Evolutionary conservation across 1,140 invertebrate species (phyloP), one percentile per base, ranked within the genome.

Genomic region (Littorina saxatilis): DNA sequence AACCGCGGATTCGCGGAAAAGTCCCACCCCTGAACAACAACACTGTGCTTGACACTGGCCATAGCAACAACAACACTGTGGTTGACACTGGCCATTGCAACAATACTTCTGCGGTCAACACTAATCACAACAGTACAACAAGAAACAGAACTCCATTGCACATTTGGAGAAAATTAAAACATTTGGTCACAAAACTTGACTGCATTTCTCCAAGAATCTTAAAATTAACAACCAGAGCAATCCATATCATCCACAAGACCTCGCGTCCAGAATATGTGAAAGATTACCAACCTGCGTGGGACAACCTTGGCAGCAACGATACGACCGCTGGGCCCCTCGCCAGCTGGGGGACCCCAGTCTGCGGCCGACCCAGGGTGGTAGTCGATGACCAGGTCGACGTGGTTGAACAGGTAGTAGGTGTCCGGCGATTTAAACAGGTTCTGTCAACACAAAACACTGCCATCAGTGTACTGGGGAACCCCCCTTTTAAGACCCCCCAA

Each of bases 331-430:
- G 95, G 95, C 20, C 95, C 95, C 4, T 88, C 87, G 2, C 89
- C 84, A 20, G 76, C 94, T n/a, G n/a, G n/a, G 93, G 90, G 97
- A 32, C 96, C 96, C 97, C 97, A 98, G 47, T 98, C 97, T 90
- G 98, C 96, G 40, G 94, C 92, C 43, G 93, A 94, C 2, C 96
- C 96, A 91, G 96, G 97, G 90, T 99, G 97, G 93, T 99, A 99
- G 20, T 95, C 97, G 63, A 99, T 96, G 74, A 94, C 95, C 80
- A 99, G 94, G 92, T 99, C 97, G 17, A 99, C 97, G 93, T 99
- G 98, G 93, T 99, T 99, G 92, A 98, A 99, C 29, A 99, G 92
- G 92, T 98, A 99, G 91, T 96, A 99, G 0, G 95, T 95, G 83
- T 96, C 95, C 17, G 84, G 52, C 27, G 83, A 74, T 68, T 47